Evolutionary conservation across 1,140 invertebrate genomes (phyloP), one percentile per base, ranked within the genome.

Genomic region (Telenomus remus): DNA sequence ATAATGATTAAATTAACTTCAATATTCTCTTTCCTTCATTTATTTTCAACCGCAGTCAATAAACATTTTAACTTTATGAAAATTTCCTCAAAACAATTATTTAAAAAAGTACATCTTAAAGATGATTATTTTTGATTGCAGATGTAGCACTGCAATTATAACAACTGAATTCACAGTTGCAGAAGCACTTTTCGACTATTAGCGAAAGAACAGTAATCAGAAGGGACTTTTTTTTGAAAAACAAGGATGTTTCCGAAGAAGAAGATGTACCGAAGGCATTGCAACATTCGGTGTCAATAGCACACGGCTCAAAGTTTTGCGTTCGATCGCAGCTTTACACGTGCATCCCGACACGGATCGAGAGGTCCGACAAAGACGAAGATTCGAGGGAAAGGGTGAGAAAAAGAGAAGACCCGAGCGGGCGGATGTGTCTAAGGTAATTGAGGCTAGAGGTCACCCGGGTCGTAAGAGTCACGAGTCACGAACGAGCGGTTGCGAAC

Each of bases 361-460:
- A 68, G 68, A 63, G 61, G 68, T 54, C 57, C 59, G 51, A 72
- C 69, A 51, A 63, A 77, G 74, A 72, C 56, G 61, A 54, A 66
- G 54, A 61, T 65, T 51, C 42, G 51, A 73, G 7, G 46, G 64
- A 77, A 71, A 68, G 76, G 60, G 55, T 63, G 57, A 77, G 66
- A 71, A 76, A 59, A 73, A 59, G 76, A 80, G 71, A 80, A 72
- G 76, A 65, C 42, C 43, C 53, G 79, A 79, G 74, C 81, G 84
- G 82, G 82, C 86, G 86, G 85, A 87, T 87, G 82, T 87, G 85
- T 86, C 84, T 83, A 84, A 86, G 83, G 84, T 87, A 87, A 87
- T 87, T 86, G 86, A 86, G 85, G 86, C 82, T 86, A 83, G 81
- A 84, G 85, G 85, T 87, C 85, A 87, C 83, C 81, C 80, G 81